phyloP scores from a whole-genome alignment of 2,888 invertebrate species.

The Dusona sp. region DNA sequence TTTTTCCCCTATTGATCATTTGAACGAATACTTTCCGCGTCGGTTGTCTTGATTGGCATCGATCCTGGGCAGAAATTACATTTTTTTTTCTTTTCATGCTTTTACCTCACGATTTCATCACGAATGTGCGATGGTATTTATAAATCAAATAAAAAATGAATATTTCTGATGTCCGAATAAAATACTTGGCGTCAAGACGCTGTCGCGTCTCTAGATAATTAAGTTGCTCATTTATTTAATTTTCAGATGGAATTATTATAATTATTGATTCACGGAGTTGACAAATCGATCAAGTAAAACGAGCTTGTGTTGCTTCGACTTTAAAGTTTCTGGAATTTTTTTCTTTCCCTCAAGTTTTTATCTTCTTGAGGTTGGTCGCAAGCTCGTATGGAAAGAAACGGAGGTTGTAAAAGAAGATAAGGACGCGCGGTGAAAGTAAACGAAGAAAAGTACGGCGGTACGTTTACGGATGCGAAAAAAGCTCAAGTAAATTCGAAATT shows the following conservation, averaged over 20 bases:
- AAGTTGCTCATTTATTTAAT: not conserved
- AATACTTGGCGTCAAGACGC: too few species aligned
- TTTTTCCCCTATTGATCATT: not conserved
- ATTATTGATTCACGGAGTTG: not conserved
- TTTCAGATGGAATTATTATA: not conserved
- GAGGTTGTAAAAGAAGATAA: constrained; percentile 18
- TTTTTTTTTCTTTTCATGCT: not conserved
- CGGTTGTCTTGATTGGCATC: not conserved
- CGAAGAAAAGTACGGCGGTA: not conserved
- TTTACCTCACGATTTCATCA: not conserved
- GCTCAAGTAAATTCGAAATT: constrained; percentile 34
- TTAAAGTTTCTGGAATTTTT: not conserved
- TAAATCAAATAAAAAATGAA: not conserved
- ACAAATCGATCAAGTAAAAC: not conserved
- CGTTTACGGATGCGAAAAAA: constrained; percentile 12
- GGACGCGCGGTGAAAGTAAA: constrained; percentile 4
- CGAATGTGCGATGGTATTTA: not conserved
- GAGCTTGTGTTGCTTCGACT: not conserved
- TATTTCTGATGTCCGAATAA: not conserved
- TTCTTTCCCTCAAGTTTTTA: not conserved
- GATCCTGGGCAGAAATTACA: not conserved
- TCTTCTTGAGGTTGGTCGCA: not conserved
- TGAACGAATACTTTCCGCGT: not conserved
- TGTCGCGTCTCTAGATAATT: too few species aligned
- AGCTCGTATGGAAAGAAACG: not conserved